phyloP scores from a whole-genome alignment of 2,797 vertebrate genomes.

The Mormyrus proboscirostris region DNA sequence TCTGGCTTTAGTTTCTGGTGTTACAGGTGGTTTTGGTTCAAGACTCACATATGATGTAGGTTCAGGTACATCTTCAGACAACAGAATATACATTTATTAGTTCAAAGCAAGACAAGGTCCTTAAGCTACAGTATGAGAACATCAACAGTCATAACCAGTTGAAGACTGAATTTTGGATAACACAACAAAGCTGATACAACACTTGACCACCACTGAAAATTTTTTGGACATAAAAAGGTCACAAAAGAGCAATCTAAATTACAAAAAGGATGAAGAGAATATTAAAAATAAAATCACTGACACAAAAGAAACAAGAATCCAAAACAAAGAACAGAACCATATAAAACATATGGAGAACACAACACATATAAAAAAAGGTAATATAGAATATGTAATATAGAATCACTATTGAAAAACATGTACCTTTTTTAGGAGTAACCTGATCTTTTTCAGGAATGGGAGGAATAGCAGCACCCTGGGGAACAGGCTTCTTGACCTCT shows the following conservation, averaged over 20 bases:
- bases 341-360: background rate
- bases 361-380: background rate
- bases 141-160: slow-evolving; percentile 3
- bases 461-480: slow-evolving; percentile 27
- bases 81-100: slow-evolving; percentile 50
- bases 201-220: background rate
- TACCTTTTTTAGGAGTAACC: slow-evolving; percentile 40
- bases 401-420: slow-evolving; percentile 12
- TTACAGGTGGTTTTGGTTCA: slow-evolving; percentile 51
- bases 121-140: background rate
- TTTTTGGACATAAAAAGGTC: background rate
- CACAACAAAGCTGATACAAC: background rate
- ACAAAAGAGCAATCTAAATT: background rate
- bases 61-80: slow-evolving; percentile 59
- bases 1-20: slow-evolving; percentile 52
- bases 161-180: background rate
- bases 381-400: background rate
- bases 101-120: background rate
- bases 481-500: slow-evolving; percentile 31
- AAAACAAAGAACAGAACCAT: slow-evolving; percentile 17
- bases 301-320: background rate
- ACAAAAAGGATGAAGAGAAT: background rate
- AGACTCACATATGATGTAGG: slow-evolving; percentile 37
- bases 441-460: slow-evolving; percentile 26
- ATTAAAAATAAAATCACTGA: background rate